Evolutionary conservation across 2,797 vertebrate species (phyloP), one percentile per base, ranked within the genome.

Genomic region (Parotocinclus haroldoi): DNA sequence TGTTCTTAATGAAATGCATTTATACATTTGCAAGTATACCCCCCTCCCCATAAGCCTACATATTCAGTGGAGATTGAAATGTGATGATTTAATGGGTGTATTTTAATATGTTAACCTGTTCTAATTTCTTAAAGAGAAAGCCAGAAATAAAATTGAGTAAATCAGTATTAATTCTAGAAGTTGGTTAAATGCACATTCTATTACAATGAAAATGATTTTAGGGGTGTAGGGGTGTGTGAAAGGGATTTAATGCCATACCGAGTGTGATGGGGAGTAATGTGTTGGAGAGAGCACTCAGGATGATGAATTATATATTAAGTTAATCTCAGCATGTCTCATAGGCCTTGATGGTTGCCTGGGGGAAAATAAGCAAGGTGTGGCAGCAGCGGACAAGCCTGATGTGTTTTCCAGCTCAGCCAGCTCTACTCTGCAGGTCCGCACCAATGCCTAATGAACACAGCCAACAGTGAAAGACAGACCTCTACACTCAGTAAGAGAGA

Each of bases 291-390:
- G 67, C 40, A 27, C 58, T 40, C 60, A 66, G 67, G 58, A 76
- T 76, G 77, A 80, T 74, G 72, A 78, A 79, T 78, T 79, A 79
- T 75, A 79, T 68, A 79, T 81, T 56, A 79, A 79, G 75, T 74
- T 79, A 77, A 81, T 79, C 77, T 81, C 77, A 76, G 75, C 79
- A 55, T 76, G 79, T 77, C 77, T 77, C 62, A 55, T 57, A 75
- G 70, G 59, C 71, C 60, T 79, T 74, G 75, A 81, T 73, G 71
- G 75, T 69, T 64, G 74, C 72, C 76, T 69, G 70, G 55, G 75
- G 75, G 68, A n/a, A 72, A 78, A 75, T 75, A 77, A 72, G 74
- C 74, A 80, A 73, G 63, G 69, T 73, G 68, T 71, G 70, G 72
- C 62, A 19, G 63, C 50, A n/a, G 65, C 71, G 77, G 79, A 78